A percentile compares a stretch with the other conserved stretches of the same genome.
These are phyloP conservation scores for Poeciliopsis turrubarensis DNA, from an alignment of 2,113 vertebrate species.

Conservation along the genomic window DNA sequence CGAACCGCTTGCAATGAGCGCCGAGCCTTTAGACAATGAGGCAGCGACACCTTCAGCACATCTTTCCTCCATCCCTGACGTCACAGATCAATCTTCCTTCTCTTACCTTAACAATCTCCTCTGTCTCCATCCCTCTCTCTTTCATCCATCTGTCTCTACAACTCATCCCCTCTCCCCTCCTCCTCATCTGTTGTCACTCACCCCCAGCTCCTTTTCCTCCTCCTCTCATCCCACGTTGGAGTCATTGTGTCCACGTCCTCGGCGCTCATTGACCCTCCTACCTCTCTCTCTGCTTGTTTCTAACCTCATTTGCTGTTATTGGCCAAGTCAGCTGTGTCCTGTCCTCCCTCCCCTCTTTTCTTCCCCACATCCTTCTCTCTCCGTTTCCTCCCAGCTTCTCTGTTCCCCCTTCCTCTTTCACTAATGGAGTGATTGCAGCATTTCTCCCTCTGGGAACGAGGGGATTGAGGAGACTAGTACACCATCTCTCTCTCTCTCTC, in stretches of 20 bases:
- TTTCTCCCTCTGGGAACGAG: conserved; percentile 67
- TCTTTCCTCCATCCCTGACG: conserved; percentile 55
- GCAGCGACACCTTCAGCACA: conserved; percentile 45
- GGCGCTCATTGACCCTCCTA: conserved; percentile 58
- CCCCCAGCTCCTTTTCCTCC: conserved; percentile 59
- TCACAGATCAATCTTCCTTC: conserved; percentile 58
- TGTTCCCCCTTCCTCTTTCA: conserved; percentile 54
- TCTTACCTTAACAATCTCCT: conserved; percentile 54
- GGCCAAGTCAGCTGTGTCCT: conserved; percentile 78
- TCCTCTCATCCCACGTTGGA: conserved; percentile 55
- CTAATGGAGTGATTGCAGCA: conserved; percentile 82
- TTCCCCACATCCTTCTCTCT: conserved; percentile 28
- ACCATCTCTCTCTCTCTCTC: neutral
- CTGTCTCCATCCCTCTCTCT: conserved; percentile 60
- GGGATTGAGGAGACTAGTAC: conserved; percentile 57
- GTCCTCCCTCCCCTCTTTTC: conserved; percentile 40
- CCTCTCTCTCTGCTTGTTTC: conserved; percentile 62
- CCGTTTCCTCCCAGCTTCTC: conserved; percentile 9
- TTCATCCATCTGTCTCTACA: conserved; percentile 54
- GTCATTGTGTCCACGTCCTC: conserved; percentile 70
- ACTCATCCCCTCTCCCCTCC: conserved; percentile 47
- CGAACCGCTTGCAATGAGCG: neutral
- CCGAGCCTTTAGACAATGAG: conserved; percentile 27
- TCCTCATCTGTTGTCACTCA: conserved; percentile 73
- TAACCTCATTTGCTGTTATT: conserved; percentile 83